Conservation (phyloP, 2,888 invertebrate species). For the Bimastos eiseni region DNA sequence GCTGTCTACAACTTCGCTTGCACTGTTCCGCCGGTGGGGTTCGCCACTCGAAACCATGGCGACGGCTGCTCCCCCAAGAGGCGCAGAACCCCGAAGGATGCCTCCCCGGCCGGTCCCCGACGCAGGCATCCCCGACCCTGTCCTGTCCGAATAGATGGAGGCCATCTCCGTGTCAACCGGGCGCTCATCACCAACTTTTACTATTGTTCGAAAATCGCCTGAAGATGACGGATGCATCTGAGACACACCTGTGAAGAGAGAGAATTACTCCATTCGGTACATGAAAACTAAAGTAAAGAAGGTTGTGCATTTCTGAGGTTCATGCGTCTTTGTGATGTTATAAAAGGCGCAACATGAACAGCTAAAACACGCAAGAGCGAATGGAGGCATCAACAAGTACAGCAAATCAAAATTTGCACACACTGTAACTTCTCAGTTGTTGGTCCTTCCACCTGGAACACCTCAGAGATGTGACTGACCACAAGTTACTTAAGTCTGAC, state of each 20-base stretch:
- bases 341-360: not conserved
- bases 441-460: no score
- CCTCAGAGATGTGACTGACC: no score
- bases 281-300: not conserved
- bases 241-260: not conserved
- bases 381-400: not conserved
- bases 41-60: conserved; percentile 1
- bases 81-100: not conserved
- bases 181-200: conserved; percentile 7
- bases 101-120: not conserved
- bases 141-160: not conserved
- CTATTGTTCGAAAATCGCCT: not conserved
- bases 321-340: not conserved
- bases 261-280: not conserved
- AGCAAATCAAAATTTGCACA: not conserved
- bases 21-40: conserved; percentile 1
- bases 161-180: not conserved
- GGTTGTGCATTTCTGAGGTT: not conserved
- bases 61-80: not conserved
- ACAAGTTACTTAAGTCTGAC: no score
- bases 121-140: not conserved
- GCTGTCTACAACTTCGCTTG: conserved; percentile 9
- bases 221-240: not conserved
- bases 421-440: not conserved
- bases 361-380: not conserved